Evolutionary conservation across 23 tunicate species (phyloP).

Genomic region (Aplidium turbinatum): DNA sequence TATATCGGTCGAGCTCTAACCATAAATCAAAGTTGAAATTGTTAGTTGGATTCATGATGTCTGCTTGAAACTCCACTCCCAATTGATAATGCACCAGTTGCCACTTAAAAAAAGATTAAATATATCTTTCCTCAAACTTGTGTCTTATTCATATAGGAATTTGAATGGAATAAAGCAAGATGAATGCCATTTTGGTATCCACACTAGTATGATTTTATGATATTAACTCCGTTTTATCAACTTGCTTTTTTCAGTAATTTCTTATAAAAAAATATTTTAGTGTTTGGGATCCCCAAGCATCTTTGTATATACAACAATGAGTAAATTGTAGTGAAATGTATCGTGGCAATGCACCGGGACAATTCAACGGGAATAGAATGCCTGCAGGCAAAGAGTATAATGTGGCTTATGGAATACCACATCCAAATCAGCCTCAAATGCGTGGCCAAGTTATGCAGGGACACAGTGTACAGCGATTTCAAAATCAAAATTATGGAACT

Average conservation of each 20-base stretch:
- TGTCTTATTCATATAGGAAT: too few relatives aligned
- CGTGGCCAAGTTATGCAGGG: constrained; percentile 23
- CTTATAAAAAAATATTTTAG: neutral
- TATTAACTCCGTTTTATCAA: neutral
- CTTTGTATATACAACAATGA: neutral
- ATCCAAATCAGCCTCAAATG: constrained; percentile 35
- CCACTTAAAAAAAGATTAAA: too few relatives aligned
- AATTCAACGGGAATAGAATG: constrained; percentile 57
- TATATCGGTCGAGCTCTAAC: too few relatives aligned
- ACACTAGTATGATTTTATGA: constrained; percentile 2
- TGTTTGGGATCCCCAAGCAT: constrained; percentile 20
- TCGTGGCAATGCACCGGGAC: constrained; percentile 66
- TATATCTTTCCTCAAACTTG: too few relatives aligned
- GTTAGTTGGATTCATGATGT: too few relatives aligned
- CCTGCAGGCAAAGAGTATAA: constrained; percentile 47
- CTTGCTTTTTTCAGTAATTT: neutral
- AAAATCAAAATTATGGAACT: constrained; percentile 6
- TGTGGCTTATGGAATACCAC: constrained; percentile 52
- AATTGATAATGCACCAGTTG: too few relatives aligned
- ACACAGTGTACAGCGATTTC: constrained; percentile 30
- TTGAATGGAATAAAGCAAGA: too few relatives aligned
- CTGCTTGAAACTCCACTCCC: too few relatives aligned
- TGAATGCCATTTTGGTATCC: too few relatives aligned
- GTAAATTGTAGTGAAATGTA: constrained; percentile 56
- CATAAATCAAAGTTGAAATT: too few relatives aligned